phyloP scores from a whole-genome alignment of 2,113 vertebrate species.

The Myrmophylax atrothorax region DNA sequence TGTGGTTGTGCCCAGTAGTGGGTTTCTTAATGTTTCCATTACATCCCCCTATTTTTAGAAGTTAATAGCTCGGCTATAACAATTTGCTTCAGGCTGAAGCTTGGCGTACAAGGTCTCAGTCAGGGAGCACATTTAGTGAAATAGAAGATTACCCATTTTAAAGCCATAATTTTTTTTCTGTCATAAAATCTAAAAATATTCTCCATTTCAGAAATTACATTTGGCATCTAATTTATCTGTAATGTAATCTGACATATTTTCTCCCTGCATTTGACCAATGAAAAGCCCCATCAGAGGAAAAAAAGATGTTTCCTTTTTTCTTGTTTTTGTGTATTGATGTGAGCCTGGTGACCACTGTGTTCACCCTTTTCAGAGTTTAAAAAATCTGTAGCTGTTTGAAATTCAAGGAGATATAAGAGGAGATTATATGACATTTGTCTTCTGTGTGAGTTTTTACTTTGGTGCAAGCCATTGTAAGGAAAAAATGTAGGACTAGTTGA shows the following conservation, averaged over 20 bases:
- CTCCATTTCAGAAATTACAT: conserved; percentile 59
- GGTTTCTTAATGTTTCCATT: conserved; percentile 69
- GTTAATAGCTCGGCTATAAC: conserved; percentile 71
- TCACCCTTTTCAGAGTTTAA: background rate
- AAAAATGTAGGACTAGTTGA: background rate
- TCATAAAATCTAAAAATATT: conserved; percentile 64
- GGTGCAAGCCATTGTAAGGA: background rate
- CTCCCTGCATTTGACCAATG: background rate
- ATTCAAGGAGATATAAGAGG: background rate
- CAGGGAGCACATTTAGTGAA: conserved; percentile 69
- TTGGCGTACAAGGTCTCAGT: conserved; percentile 56
- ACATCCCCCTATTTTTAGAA: conserved; percentile 73
- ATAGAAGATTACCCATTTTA: conserved; percentile 70
- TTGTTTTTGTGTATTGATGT: background rate
- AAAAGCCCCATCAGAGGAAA: background rate
- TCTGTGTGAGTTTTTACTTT: background rate
- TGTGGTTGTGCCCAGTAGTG: conserved; percentile 37
- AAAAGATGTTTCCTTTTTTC: rapidly evolving
- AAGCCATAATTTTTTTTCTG: conserved; percentile 29
- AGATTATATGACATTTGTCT: background rate
- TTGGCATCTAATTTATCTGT: conserved; percentile 62
- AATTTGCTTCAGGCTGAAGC: conserved; percentile 76
- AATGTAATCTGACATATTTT: conserved; percentile 31
- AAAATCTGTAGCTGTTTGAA: background rate
- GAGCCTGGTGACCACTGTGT: background rate